Evolutionary conservation across 64 coral and sea anemone species (phyloP), one percentile per base, ranked within the genome.

Genomic region (Porites australiensis): DNA sequence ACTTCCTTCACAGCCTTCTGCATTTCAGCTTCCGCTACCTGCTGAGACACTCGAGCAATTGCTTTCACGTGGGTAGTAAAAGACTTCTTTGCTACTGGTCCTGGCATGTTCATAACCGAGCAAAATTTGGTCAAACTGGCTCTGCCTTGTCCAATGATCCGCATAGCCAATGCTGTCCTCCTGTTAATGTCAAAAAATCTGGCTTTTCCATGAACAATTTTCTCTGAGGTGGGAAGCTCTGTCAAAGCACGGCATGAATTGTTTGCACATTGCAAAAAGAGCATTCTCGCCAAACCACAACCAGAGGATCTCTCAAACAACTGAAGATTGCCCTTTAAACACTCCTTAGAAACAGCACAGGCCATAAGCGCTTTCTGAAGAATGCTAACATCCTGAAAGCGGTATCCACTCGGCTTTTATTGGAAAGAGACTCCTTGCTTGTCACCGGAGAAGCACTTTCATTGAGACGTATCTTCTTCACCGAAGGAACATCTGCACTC

Each of bases 81-180:
- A 27, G 74, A 79, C 11, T 66, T 79, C 10, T 37, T 15, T 46
- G 72, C 62, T 5, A 82, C 82, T 53, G 82, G 58, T 5, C 82
- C 82, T 64, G 71, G 72, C 70, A 87, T 87, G 21, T 93, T 93
- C 90, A 92, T 92, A 64, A 64, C 57, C 57, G 13, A 59, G 5
- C 61, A 64, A 12, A 64, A 54, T 54, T 54, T 54, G 4, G 52
- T 54, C 9, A 54, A 54, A 54, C 52, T 54, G 4, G 61, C 61
- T 12, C 75, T 63, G 3, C 61, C 61, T 18, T 14, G 7, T 65
- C 88, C 75, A 50, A 89, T 78, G 0, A 79, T 15, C 10, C 18
- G 23, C 44, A 79, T 50, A 16, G 88, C 88, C 2, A 79, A 48
- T 4, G 15, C 37, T 50, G 87, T 63, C 14, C 87, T 54, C 45